Evolutionary conservation across 2,113 vertebrate species (phyloP).

Genomic region (Sula dactylatra): DNA sequence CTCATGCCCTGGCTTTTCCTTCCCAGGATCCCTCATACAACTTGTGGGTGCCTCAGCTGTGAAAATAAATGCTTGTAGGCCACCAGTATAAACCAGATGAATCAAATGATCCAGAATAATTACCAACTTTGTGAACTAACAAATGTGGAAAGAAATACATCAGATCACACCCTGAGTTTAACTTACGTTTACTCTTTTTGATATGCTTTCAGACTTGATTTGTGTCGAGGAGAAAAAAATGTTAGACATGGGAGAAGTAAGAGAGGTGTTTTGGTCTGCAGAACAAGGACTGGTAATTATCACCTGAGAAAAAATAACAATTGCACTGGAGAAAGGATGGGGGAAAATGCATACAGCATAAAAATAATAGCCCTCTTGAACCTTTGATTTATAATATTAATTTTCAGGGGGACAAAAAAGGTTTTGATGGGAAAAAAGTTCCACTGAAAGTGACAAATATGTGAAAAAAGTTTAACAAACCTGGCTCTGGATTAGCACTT

Average conservation of each 20-base stretch:
- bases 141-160: neutral
- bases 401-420: neutral
- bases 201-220: neutral
- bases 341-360: neutral
- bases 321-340: neutral
- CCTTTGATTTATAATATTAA: neutral
- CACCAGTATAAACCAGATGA: neutral
- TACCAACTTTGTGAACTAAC: neutral
- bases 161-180: neutral
- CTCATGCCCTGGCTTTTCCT: neutral
- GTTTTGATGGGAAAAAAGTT: neutral
- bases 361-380: neutral
- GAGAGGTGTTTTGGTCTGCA: neutral
- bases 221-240: neutral
- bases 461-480: neutral
- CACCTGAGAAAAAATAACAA: neutral
- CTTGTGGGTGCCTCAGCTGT: neutral
- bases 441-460: neutral
- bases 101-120: neutral
- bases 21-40: fast-evolving
- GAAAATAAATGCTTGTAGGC: neutral
- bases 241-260: neutral
- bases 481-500: neutral
- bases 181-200: neutral
- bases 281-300: neutral